phyloP scores from a whole-genome alignment of 2,888 invertebrate genomes.

The Polymixis lichenea region DNA sequence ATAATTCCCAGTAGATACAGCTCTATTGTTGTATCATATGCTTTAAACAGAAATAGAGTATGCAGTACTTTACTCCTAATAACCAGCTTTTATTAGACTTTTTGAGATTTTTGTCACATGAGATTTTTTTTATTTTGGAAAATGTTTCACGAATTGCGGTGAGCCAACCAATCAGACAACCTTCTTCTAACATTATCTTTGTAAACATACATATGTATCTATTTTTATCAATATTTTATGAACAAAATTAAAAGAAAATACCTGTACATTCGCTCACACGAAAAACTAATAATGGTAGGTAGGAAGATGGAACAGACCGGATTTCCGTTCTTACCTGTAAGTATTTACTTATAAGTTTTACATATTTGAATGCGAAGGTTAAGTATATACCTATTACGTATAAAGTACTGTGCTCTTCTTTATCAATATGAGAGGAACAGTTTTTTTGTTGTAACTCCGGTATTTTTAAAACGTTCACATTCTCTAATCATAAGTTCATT shows the following conservation, averaged over 20 bases:
- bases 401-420: background rate
- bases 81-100: background rate
- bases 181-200: slow-evolving; percentile 5
- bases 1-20: slow-evolving; percentile 9
- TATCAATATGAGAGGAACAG: background rate
- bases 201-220: too few relatives aligned
- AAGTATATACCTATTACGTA: background rate
- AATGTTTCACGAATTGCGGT: background rate
- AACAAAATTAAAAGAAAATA: background rate
- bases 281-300: background rate
- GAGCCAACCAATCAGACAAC: slow-evolving; percentile 29
- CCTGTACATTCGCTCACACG: background rate
- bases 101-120: background rate
- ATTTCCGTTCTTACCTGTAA: background rate
- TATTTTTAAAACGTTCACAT: background rate
- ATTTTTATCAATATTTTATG: background rate
- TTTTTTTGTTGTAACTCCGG: background rate
- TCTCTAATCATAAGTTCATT: too few relatives aligned
- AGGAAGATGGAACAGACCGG: background rate
- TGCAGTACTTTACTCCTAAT: background rate
- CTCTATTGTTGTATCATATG: background rate
- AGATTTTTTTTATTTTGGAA: slow-evolving; percentile 3
- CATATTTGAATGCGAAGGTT: background rate
- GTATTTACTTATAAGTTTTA: background rate
- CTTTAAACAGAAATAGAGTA: background rate